Base-by-base conservation (phyloP, 2,888 invertebrate species). In the Diarsia dahlii region DNA sequence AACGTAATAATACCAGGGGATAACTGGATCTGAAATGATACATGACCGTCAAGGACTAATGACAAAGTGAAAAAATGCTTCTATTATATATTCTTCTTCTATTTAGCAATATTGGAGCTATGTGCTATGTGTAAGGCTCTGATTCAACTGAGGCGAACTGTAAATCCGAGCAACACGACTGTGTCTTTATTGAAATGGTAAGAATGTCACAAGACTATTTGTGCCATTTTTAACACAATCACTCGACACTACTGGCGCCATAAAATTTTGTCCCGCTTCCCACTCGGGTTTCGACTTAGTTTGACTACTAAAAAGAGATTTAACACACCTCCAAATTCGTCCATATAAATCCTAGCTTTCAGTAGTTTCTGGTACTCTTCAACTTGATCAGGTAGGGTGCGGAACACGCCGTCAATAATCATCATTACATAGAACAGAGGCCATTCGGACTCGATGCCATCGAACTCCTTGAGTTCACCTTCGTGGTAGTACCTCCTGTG, bases 371-470 rank as follows among this genome's bases (percentile, higher is more conserved):
- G 98, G 94, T 99, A 99, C 91, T 99, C 98, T 82, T 98, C 98
- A n/a, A 99, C 98, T 96, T 99, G 99, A 71, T 99, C 98, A 5
- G 98, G 98, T 83, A 98, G 96, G 28, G 98, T 98, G 89, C 98
- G 98, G 92, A 99, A 99, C 68, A 99, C 98, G 15, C 99, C 99
- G 93, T 99, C 99, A 87, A 99, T 99, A 67, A 99, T 98, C 98
- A 99, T 98, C 93, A 98, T 98, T 63, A 99, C 98, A 91, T 98
- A 99, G 94, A 99, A 99, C 69, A 99, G 94, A 0, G 99, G 99
- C 99, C 99, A 99, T 93, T 99, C 99, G 85, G 99, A 99, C 95
- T 99, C 99, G 20, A 99, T 97, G 63, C 98, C 98, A 91, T 99
- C 99, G 95, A 99, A 99, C 91, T 99, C 98, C 94, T 99, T 99